Conservation (phyloP, 2,797 vertebrate species). For the Pelochelys cantorii region DNA sequence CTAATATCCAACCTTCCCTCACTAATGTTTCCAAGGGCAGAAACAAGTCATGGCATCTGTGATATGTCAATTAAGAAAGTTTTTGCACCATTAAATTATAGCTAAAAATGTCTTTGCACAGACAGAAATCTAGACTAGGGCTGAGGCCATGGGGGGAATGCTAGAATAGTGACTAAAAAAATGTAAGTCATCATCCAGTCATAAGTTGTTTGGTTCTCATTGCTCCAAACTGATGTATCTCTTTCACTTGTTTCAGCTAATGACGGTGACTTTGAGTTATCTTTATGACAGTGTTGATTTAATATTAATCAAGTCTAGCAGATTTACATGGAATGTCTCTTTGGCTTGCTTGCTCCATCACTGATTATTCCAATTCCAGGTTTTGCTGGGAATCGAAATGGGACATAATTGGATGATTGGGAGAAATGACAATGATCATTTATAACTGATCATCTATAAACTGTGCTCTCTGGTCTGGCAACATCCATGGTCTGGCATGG, state of each 20-base stretch:
- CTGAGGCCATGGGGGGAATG: not conserved
- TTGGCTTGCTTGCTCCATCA: not conserved
- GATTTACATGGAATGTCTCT: not conserved
- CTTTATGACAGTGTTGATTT: not conserved
- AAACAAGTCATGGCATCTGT: not conserved
- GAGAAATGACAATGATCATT: not conserved
- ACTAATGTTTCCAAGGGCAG: not conserved
- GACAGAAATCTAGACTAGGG: not conserved
- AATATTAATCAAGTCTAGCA: not conserved
- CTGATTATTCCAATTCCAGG: not conserved
- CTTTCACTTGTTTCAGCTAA: not conserved
- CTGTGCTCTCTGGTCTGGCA: too few species aligned
- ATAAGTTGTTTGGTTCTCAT: not conserved
- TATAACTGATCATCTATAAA: not conserved
- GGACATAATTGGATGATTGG: not conserved
- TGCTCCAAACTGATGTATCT: rapidly evolving
- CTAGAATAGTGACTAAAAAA: not conserved
- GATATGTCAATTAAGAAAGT: not conserved
- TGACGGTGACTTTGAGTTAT: not conserved
- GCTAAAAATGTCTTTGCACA: not conserved
- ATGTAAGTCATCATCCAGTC: not conserved
- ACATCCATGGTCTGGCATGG: too few species aligned
- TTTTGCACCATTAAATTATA: not conserved
- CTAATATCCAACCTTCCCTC: not conserved
- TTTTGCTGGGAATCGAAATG: not conserved